These are phyloP conservation scores for Eucera pruinosa DNA, from an alignment of 2,888 invertebrate genomes.

Conservation along the genomic window DNA sequence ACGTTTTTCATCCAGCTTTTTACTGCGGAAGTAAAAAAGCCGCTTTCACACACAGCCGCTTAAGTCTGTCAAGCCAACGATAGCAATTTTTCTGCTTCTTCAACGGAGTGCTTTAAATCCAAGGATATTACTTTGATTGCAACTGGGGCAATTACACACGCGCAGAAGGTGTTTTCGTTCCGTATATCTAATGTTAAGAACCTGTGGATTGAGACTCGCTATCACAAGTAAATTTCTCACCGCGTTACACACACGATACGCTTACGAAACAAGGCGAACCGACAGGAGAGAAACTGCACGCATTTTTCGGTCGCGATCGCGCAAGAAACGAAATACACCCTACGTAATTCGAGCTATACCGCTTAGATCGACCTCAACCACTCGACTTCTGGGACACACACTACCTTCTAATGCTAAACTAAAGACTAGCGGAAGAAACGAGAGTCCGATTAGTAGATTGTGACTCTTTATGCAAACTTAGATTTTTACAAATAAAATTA, in stretches of 20 bases:
- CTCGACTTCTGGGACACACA: constrained; percentile 38
- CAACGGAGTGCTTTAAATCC: too few relatives aligned
- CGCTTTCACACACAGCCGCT: too few relatives aligned
- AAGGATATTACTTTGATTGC: neutral
- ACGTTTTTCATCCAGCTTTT: neutral
- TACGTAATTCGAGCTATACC: constrained; percentile 53
- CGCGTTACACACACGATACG: constrained; percentile 39
- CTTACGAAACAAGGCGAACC: constrained; percentile 35
- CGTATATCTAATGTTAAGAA: neutral
- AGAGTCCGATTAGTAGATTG: too few relatives aligned
- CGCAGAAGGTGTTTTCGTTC: constrained; percentile 12
- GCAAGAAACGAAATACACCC: constrained; percentile 40
- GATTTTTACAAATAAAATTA: too few relatives aligned
- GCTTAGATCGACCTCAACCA: constrained; percentile 55
- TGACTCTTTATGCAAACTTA: too few relatives aligned
- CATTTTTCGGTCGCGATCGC: constrained; percentile 44
- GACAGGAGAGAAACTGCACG: constrained; percentile 13
- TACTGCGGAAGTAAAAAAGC: too few relatives aligned
- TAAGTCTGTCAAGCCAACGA: too few relatives aligned
- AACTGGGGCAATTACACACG: constrained; percentile 22
- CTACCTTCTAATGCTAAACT: neutral
- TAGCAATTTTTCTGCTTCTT: too few relatives aligned
- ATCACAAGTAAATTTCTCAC: constrained; percentile 27
- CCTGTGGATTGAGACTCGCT: neutral
- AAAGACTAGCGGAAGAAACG: constrained; percentile 59